phyloP scores from a whole-genome alignment of 2,888 invertebrate species.

The Sarcophaga variegata region DNA sequence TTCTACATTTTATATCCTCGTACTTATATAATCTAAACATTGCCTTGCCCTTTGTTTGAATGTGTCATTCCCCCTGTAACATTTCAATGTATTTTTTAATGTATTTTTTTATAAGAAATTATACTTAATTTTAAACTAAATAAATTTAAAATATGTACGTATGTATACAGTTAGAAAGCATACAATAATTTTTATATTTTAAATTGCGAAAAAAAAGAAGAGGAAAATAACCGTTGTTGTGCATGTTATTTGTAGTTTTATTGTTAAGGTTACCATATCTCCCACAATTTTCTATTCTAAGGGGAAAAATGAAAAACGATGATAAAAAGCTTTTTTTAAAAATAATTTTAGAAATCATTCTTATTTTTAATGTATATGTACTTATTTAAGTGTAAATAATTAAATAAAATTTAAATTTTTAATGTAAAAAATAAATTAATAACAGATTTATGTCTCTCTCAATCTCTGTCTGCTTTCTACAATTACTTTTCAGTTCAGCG shows the following conservation, averaged over 20 bases:
- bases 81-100: constrained; percentile 10
- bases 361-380: constrained; percentile 21
- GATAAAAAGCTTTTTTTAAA: constrained; percentile 61
- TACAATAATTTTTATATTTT: constrained; percentile 7
- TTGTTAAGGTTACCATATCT: constrained; percentile 31
- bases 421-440: constrained; percentile 26
- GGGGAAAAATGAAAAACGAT: constrained; percentile 30
- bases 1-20: constrained; percentile 26
- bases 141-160: no score
- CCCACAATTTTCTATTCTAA: constrained; percentile 10
- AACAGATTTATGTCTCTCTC: not conserved
- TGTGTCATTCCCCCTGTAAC: constrained; percentile 42
- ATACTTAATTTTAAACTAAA: not conserved
- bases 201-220: not conserved
- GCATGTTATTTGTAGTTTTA: constrained; percentile 22
- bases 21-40: constrained; percentile 48
- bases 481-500: no score
- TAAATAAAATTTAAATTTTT: constrained; percentile 47
- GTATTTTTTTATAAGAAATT: not conserved
- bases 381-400: constrained; percentile 65
- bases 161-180: not conserved
- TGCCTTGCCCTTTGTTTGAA: constrained; percentile 30
- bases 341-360: constrained; percentile 33
- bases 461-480: no score
- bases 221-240: constrained; percentile 5